Percentiles rank a stretch among this genome's conserved stretches.
phyloP scores from a whole-genome alignment of 2,113 vertebrate genomes.

The Erythrolamprus reginae region DNA sequence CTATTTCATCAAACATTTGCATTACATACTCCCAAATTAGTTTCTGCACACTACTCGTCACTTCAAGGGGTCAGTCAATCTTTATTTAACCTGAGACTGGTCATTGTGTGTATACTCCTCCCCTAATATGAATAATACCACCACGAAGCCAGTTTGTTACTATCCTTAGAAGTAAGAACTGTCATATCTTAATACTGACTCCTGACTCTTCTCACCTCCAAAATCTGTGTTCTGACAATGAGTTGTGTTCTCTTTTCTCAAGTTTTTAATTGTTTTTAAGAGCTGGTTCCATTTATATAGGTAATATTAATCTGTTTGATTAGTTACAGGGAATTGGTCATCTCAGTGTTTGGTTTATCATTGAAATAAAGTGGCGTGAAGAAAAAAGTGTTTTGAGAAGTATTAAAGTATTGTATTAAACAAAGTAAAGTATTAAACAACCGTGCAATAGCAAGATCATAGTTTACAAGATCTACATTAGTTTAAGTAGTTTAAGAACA shows the following conservation, averaged over 20 bases:
- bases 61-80: neutral
- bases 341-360: conserved; percentile 7
- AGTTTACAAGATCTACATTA: conserved; percentile 31
- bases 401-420: too few relatives aligned
- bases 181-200: neutral
- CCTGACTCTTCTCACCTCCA: neutral
- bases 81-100: too few relatives aligned
- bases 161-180: neutral
- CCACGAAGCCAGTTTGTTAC: neutral
- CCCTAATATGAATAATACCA: neutral
- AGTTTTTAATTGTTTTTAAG: neutral
- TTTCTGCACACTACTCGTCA: neutral
- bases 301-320: neutral
- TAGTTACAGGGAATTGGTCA: conserved; percentile 20
- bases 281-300: neutral
- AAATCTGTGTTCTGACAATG: neutral
- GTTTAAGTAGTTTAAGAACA: conserved; percentile 31
- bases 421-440: too few relatives aligned
- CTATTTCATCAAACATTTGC: neutral
- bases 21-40: neutral
- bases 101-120: neutral
- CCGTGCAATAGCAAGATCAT: conserved; percentile 20
- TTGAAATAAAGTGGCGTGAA: conserved; percentile 3
- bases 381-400: conserved; percentile 26
- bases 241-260: neutral